phyloP scores from a whole-genome alignment of 2,113 vertebrate genomes.

The Malurus elegans region DNA sequence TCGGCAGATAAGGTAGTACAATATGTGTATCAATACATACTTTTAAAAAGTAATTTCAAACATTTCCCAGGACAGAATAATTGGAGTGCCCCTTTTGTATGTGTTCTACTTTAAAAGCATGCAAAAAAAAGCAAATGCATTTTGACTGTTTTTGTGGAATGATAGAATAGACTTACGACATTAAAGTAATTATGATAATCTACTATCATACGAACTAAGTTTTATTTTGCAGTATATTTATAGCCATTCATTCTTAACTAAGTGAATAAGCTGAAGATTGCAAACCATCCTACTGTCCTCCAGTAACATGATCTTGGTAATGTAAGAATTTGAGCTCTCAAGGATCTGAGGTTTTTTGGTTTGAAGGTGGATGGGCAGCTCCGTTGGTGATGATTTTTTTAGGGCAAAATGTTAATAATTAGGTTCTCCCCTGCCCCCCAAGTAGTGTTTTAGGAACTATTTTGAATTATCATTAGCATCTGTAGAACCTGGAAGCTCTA shows the following conservation, averaged over 20 bases:
- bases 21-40: background rate
- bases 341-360: background rate
- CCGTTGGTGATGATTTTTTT: background rate
- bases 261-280: background rate
- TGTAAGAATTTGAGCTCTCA: background rate
- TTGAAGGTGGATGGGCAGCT: background rate
- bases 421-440: accelerated
- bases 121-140: background rate
- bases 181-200: background rate
- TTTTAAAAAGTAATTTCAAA: background rate
- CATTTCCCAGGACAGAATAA: background rate
- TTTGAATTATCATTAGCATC: background rate
- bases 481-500: background rate
- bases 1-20: background rate
- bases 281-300: background rate
- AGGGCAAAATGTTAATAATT: background rate
- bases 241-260: background rate
- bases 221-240: background rate
- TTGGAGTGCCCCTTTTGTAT: background rate
- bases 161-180: background rate
- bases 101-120: background rate
- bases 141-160: background rate
- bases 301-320: background rate
- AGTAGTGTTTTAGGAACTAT: background rate
- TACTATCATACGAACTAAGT: background rate